Base-by-base conservation (phyloP, 2,888 invertebrate genomes). In the Sturmia bella region DNA sequence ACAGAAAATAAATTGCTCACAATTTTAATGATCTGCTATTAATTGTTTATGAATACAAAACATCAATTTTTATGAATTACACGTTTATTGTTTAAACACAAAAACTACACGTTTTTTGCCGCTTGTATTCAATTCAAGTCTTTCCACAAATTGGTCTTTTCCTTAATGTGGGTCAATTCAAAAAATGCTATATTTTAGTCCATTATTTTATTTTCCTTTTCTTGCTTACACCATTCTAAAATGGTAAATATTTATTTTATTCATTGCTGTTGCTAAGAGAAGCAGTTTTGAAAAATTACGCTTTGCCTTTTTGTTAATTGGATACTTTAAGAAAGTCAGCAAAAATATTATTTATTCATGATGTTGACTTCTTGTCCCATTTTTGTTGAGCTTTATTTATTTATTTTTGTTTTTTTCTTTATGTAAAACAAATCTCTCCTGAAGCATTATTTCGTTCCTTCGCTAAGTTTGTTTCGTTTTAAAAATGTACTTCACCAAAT, bases 261-360 rank as follows among this genome's bases (percentile, higher is more conserved):
- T 43, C 24, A 15, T n/a, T n/a, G n/a, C n/a, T 27, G 11, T 24
- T 24, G 15, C 15, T 43, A 6, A 13, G 41, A 21, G 21, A 13
- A 21, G 59, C 13, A 41, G 59, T n/a, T 37, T 21, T 17, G 21
- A 54, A 54, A n/a, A 56, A 27, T n/a, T 1, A 13, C 13, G 27
- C 41, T 56, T n/a, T 68, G 13, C 13, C 37, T 52, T 19, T 19
- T 24, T 43, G 7, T 43, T 68, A 54, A 68, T 68, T 68, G 68
- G 68, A 56, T 43, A 43, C 7, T 41, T 43, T 27, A 21, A 27
- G 24, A 2, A 17, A 66, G 41, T 41, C 7, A 50, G 41, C 24
- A 54, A 11, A 54, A 52, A 39, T 54, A 11, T 66, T 41, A 54
- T 39, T 66, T 19, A 66, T 66, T 66, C 66, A 66, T 54, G 41